phyloP scores from a whole-genome alignment of 2,888 invertebrate genomes.

The Brachyptera risi region DNA sequence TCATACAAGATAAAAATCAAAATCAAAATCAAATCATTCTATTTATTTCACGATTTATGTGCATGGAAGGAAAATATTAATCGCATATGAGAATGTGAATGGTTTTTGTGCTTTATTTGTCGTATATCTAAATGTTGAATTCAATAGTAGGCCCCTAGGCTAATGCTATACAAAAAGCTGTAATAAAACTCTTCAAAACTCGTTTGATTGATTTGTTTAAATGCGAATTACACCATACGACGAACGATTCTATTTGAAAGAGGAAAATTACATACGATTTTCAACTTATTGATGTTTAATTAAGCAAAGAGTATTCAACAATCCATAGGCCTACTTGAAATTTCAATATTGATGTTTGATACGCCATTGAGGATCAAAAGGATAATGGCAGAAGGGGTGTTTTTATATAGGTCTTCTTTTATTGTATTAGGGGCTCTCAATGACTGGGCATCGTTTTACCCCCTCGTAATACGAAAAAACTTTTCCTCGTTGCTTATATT shows the following conservation, averaged over 20 bases:
- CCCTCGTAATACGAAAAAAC: slow-evolving; percentile 8
- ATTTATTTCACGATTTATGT: too few species aligned
- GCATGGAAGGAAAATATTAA: too few species aligned
- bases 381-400: slow-evolving; percentile 27
- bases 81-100: too few species aligned
- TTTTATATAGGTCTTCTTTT: slow-evolving; percentile 21
- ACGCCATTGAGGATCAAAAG: slow-evolving; percentile 34
- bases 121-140: too few species aligned
- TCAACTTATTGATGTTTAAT: slow-evolving; percentile 36
- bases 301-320: slow-evolving; percentile 38
- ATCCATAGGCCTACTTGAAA: slow-evolving; percentile 43
- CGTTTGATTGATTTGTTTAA: too few species aligned
- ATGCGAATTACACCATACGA: neutral
- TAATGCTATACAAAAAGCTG: too few species aligned
- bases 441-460: slow-evolving; percentile 10
- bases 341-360: slow-evolving; percentile 43
- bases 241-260: slow-evolving; percentile 12
- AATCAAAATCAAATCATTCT: too few species aligned
- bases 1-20: too few species aligned
- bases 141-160: too few species aligned
- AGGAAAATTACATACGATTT: slow-evolving; percentile 13
- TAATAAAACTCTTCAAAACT: too few species aligned
- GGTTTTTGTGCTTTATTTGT: too few species aligned
- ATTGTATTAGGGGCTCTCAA: neutral
- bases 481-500: slow-evolving; percentile 15